phyloP scores from a whole-genome alignment of 2,888 invertebrate genomes.

The Pristionchus mayeri region DNA sequence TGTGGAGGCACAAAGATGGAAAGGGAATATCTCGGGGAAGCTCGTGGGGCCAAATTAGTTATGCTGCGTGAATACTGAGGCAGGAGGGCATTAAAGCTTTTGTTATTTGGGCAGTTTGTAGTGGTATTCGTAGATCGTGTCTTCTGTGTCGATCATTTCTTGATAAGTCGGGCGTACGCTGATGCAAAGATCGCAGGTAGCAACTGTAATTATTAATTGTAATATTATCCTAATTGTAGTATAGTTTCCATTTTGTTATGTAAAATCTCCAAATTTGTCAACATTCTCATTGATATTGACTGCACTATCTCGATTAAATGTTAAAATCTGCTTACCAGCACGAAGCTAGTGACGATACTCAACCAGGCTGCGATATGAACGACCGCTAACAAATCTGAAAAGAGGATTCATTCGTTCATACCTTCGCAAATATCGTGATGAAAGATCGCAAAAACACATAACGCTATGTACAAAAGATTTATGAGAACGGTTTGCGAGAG shows the following conservation, averaged over 20 bases:
- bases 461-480: no score
- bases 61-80: conserved; percentile 8
- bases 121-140: no score
- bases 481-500: no score
- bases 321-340: conserved; percentile 58
- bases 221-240: not conserved
- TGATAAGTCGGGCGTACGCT: conserved; percentile 70
- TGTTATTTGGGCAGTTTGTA: no score
- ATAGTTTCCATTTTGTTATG: no score
- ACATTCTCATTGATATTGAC: no score
- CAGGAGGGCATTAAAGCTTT: conserved; percentile 18
- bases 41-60: conserved; percentile 17
- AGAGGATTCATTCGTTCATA: no score
- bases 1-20: not conserved
- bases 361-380: conserved; percentile 73
- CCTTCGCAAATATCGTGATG: no score
- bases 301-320: no score
- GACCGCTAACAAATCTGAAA: conserved; percentile 69
- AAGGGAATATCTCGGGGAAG: conserved; percentile 17
- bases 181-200: conserved; percentile 70
- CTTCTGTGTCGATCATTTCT: no score
- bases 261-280: no score
- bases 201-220: conserved; percentile 63
- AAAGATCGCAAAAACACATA: no score
- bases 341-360: conserved; percentile 67